Percentiles rank a stretch among this genome's conserved stretches.
phyloP scores from a whole-genome alignment of 1,140 invertebrate genomes.

The Schmidtea mediterranea region DNA sequence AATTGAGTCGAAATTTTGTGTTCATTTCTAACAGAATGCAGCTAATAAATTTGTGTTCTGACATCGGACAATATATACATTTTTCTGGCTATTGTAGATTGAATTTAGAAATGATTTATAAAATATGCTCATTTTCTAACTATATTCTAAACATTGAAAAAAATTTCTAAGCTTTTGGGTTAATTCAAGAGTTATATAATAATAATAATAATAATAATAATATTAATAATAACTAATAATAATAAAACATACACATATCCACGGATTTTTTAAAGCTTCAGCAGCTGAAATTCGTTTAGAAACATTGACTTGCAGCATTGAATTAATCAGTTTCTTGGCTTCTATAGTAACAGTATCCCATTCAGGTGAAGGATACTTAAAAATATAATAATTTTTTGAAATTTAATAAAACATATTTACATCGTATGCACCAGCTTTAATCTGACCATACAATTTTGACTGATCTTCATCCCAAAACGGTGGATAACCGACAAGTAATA shows the following conservation, averaged over 20 bases:
- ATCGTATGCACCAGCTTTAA: constrained; percentile 94
- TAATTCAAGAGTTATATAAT: no score
- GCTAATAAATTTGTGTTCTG: no score
- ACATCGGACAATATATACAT: no score
- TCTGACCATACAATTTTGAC: constrained; percentile 88
- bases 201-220: no score
- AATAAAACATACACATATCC: constrained; percentile 62
- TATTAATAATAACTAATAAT: no score
- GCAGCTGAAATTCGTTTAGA: constrained; percentile 84
- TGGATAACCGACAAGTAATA: constrained; percentile 91
- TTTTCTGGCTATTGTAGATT: no score
- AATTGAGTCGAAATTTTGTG: no score
- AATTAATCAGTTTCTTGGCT: constrained; percentile 95
- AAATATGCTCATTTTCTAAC: no score
- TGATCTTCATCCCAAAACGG: constrained; percentile 99
- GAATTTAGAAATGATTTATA: no score
- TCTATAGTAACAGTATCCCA: constrained; percentile 99
- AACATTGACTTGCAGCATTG: constrained; percentile 95
- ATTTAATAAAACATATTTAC: constrained; percentile 30
- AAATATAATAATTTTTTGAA: constrained; percentile 5
- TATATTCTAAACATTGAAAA: no score
- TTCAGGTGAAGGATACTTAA: constrained; percentile 88
- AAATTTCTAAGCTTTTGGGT: no score
- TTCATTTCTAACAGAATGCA: no score
- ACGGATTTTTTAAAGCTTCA: constrained; percentile 91